Evolutionary conservation across 2,113 vertebrate species (phyloP), one percentile per base, ranked within the genome.

Genomic region (Athene cunicularia): DNA sequence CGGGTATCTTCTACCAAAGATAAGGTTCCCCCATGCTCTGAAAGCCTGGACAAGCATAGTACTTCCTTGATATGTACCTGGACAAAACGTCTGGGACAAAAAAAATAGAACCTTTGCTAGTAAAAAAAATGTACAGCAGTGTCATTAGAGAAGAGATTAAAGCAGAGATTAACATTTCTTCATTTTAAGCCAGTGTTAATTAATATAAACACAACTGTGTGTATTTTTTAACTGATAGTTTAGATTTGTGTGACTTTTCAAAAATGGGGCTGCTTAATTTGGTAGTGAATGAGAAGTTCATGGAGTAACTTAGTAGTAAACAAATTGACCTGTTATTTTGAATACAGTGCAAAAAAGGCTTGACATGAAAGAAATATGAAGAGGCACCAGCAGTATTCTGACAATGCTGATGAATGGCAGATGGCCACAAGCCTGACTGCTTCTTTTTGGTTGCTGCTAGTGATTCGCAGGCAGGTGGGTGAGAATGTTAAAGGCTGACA

Each of bases 401-500:
- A 68, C 77, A 75, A 21, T 2, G 37, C 53, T 95, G 96, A 72
- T 77, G 70, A 91, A 95, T 88, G 95, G 68, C 92, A 87, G 95
- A 83, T 92, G 86, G 82, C 75, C 85, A 73, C 63, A 60, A 94
- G 60, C 76, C 84, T 60, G 76, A 30, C 63, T 84, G 80, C 63
- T 52, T 14, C 76, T 35, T 82, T 79, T 85, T 60, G 59, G 75
- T 35, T 92, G 80, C 83, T 89, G 73, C 58, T 95, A n/a, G 41
- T 77, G 89, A 59, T 71, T 86, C 3, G 7, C 80, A 87, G 87
- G 92, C 92, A 97, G 81, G 88, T 96, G 90, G 87, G 77, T 93
- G 92, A 89, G 89, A 52, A 55, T 71, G 45, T 79, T 91, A 52
- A 64, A 91, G 87, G 59, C 85, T 97, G 95, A 96, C 95, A 95